phyloP scores from a whole-genome alignment of 2,797 vertebrate species.

The Allenopithecus nigroviridis region DNA sequence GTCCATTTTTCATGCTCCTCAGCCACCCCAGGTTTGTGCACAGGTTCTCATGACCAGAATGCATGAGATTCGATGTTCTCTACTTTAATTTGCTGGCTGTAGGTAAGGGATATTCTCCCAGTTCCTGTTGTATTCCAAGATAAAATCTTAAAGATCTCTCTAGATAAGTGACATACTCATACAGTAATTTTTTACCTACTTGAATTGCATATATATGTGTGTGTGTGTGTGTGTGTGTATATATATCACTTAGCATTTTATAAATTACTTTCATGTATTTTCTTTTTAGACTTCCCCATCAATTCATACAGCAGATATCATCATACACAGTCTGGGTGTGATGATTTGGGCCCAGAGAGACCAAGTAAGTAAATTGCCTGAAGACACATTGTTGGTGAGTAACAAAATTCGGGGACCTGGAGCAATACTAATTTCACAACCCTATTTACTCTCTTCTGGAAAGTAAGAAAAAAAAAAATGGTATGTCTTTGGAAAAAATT shows the following conservation, averaged over 20 bases:
- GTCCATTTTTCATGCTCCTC: background rate
- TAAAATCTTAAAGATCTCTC: background rate
- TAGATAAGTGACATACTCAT: background rate
- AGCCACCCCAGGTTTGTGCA: background rate
- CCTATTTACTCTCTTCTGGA: background rate
- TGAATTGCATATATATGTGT: background rate
- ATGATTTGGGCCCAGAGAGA: background rate
- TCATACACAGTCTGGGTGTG: background rate
- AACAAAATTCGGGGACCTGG: background rate
- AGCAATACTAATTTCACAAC: background rate
- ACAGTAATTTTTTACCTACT: background rate
- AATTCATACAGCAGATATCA: background rate
- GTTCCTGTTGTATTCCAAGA: background rate
- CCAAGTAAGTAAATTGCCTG: background rate
- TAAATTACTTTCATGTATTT: background rate
- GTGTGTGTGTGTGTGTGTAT: background rate
- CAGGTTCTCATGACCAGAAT: background rate
- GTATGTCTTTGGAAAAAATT: background rate
- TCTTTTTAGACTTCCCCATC: background rate
- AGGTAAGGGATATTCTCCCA: background rate
- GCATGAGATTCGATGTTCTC: background rate
- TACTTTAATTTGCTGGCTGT: background rate
- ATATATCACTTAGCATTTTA: background rate
- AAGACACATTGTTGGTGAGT: background rate
- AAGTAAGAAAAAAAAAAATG: background rate